Percentiles rank a stretch among this genome's conserved stretches.
phyloP scores from a whole-genome alignment of 2,888 invertebrate species.

The Uropetala carovei region DNA sequence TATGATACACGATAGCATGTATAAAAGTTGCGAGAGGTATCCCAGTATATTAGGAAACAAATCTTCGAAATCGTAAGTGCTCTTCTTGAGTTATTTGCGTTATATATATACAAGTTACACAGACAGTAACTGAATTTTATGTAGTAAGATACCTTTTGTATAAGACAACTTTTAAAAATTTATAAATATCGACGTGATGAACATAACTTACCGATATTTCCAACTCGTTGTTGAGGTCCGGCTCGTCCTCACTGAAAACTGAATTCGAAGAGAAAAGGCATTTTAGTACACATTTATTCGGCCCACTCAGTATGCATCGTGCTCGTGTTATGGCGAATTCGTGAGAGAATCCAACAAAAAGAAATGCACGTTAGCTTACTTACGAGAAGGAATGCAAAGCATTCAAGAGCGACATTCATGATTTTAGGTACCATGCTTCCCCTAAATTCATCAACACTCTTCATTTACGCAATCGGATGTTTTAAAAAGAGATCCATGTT shows the following conservation, averaged over 20 bases:
- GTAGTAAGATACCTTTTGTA: no score
- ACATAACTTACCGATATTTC: slow-evolving; percentile 86
- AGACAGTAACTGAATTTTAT: no score
- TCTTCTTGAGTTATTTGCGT: no score
- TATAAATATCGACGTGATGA: not conserved
- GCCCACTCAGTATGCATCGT: slow-evolving; percentile 65
- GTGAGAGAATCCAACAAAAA: not conserved
- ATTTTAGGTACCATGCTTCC: slow-evolving; percentile 12
- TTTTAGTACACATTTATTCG: slow-evolving; percentile 66
- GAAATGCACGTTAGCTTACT: not conserved
- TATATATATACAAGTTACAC: no score
- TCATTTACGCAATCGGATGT: not conserved
- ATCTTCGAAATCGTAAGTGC: no score
- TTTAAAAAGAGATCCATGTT: not conserved
- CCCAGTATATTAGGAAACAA: no score
- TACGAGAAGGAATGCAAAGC: not conserved
- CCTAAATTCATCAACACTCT: not conserved
- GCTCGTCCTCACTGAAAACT: slow-evolving; percentile 93
- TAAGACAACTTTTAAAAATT: no score
- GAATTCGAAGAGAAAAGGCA: slow-evolving; percentile 72
- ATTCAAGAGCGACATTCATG: not conserved
- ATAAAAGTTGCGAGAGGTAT: no score
- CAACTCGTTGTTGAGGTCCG: slow-evolving; percentile 90
- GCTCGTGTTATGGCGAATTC: not conserved
- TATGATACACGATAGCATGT: no score